Base-by-base conservation (phyloP, 2,888 invertebrate genomes). In the Diarsia rubi region DNA sequence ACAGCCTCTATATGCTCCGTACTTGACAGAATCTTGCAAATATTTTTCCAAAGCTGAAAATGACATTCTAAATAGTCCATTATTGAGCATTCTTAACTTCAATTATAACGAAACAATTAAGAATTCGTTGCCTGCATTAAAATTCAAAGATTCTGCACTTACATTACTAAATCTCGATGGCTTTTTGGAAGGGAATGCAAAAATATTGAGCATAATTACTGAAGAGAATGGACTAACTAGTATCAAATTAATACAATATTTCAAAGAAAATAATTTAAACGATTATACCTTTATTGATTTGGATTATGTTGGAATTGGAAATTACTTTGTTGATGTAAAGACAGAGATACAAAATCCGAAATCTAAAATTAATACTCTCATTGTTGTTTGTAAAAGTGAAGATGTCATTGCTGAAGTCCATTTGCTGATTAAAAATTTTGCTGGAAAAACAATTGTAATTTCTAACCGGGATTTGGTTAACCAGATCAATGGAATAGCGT, bases 171-270 rank as follows among this genome's bases (percentile, higher is more conserved):
- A 78, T 44, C 47, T 84, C 42, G 60, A 76, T 49, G 14, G 6
- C 0, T 82, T 82, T 59, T 54, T 72, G 19, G 62, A 44, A 4
- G 78, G 62, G 6, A 16, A 73, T 11, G 60, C 64, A 64, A 75
- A 31, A 44, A 64, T 79, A 21, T 27, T 69, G 52, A 16, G 24
- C 31, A 47, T 83, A 24, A 49, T 75, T 37, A 75, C 86, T 24
- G 49, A 75, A 63, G 78, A 86, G 24, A 74, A 72, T 63, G 63
- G 54, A 27, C 77, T 86, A 8, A 64, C 85, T 21, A 75, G 75
- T 64, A 73, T 78, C 12, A 86, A 86, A 57, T n/a, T 86, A 67
- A 70, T 75, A 11, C 85, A 83, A 62, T 83, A 74, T 72, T 83
- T 80, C 19, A 45, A 74, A 49, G 54, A 66, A 45, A 47, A 57